Conservation (phyloP, 1,140 invertebrate genomes). For the Maniola jurtina region DNA sequence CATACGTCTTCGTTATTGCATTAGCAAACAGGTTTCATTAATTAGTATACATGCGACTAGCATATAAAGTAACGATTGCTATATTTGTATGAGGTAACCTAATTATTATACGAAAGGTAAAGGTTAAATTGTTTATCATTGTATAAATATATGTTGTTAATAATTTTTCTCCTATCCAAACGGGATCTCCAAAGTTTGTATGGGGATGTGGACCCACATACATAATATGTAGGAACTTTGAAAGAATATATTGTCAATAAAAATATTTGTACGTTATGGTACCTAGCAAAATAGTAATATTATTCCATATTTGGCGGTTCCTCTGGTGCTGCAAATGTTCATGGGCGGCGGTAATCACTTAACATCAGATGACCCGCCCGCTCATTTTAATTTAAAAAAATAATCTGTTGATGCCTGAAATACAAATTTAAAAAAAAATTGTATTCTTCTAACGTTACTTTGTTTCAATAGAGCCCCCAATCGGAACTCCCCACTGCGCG, state of each 20-base stretch:
- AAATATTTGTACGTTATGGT: no score
- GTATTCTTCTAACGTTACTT: no score
- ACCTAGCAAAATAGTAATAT: no score
- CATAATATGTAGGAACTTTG: neutral
- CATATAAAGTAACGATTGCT: slow-evolving; percentile 7
- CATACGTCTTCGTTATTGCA: slow-evolving; percentile 1
- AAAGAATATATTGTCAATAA: no score
- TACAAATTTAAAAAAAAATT: no score
- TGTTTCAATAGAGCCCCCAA: slow-evolving; percentile 85
- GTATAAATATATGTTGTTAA: slow-evolving; percentile 16
- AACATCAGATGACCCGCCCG: no score
- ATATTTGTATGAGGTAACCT: neutral
- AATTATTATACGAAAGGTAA: neutral
- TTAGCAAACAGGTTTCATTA: slow-evolving; percentile 6
- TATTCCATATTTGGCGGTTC: no score
- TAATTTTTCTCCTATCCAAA: neutral
- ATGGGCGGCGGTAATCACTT: no score
- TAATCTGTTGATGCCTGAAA: no score
- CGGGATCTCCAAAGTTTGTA: neutral
- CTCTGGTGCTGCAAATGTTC: no score
- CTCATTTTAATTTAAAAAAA: no score
- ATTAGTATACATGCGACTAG: slow-evolving; percentile 4
- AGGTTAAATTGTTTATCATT: slow-evolving; percentile 6
- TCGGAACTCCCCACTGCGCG: slow-evolving; percentile 90
- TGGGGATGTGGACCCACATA: neutral